A percentile compares a stretch with the other conserved stretches of the same genome.
phyloP scores from a whole-genome alignment of 2,113 vertebrate species.

The Sturnira hondurensis region DNA sequence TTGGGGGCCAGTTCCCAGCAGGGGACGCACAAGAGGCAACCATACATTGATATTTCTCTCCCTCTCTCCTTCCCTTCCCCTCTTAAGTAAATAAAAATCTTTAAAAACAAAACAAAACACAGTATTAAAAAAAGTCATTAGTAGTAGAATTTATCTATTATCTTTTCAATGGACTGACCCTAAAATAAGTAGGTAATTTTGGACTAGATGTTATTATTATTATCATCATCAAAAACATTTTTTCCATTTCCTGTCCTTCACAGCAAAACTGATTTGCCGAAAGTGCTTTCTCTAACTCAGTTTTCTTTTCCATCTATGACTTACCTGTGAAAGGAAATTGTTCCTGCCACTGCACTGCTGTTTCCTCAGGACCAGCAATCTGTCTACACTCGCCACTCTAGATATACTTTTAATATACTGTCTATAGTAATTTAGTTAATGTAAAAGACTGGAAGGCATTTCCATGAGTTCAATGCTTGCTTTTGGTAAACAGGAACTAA shows the following conservation, averaged over 20 bases:
- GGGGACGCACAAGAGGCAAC: too few species aligned
- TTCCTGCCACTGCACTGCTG: background rate
- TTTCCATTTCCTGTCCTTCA: background rate
- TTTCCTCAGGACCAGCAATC: background rate
- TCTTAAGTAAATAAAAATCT: too few species aligned
- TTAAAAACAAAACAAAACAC: too few species aligned
- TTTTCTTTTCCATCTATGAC: background rate
- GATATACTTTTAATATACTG: background rate
- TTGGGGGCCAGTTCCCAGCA: too few species aligned
- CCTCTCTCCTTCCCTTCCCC: too few species aligned
- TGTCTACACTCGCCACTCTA: background rate
- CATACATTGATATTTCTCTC: too few species aligned
- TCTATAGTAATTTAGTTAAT: background rate
- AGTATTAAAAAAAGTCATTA: too few species aligned
- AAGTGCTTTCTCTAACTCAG: background rate
- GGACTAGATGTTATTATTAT: background rate
- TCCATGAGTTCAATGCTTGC: background rate
- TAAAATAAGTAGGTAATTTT: constrained; percentile 6
- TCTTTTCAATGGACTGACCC: background rate
- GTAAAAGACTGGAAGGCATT: background rate
- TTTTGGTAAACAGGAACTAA: background rate
- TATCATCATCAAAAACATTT: background rate
- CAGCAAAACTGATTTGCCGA: background rate
- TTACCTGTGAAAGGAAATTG: background rate
- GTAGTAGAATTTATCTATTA: background rate